Base-by-base conservation (phyloP, 2,797 vertebrate genomes). In the Microcaecilia unicolor region DNA sequence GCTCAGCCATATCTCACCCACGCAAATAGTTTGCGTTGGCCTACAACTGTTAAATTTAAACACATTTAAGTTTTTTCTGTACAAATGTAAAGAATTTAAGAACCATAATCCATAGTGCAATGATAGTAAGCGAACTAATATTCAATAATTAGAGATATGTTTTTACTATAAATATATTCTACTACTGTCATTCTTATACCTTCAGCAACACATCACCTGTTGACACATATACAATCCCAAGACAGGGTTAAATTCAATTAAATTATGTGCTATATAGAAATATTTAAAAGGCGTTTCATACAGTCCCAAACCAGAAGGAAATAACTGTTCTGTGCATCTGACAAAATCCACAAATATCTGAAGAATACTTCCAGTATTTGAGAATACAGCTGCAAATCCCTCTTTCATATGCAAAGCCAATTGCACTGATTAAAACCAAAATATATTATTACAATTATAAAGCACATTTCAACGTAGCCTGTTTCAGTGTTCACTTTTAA, bases 21-120 rank as follows among this genome's bases (percentile, higher is more conserved):
- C n/a, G n/a, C n/a, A n/a, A n/a, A n/a, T n/a, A n/a, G n/a, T n/a
- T n/a, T n/a, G n/a, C n/a, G n/a, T n/a, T n/a, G n/a, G n/a, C n/a
- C n/a, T n/a, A n/a, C n/a, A n/a, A n/a, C n/a, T n/a, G n/a, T n/a
- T n/a, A n/a, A n/a, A n/a, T n/a, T n/a, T n/a, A n/a, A n/a, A n/a
- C n/a, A n/a, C n/a, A n/a, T n/a, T n/a, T n/a, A n/a, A 49, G n/a
- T n/a, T 52, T 48, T 67, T 44, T 75, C 74, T 80, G 55, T 81
- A 82, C 73, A 80, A 27, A 26, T 49, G 31, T 49, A 55, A 57
- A 44, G 63, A 65, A 65, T 48, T 58, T 55, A 32, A 50, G 67
- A 61, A 74, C 57, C 58, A 61, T 53, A 65, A 62, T 44, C 66
- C 63, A 66, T 73, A 80, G 80, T 76, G 74, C 72, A 64, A 65